Conservation (phyloP, 2,797 vertebrate species). For the Thamnophis elegans region DNA sequence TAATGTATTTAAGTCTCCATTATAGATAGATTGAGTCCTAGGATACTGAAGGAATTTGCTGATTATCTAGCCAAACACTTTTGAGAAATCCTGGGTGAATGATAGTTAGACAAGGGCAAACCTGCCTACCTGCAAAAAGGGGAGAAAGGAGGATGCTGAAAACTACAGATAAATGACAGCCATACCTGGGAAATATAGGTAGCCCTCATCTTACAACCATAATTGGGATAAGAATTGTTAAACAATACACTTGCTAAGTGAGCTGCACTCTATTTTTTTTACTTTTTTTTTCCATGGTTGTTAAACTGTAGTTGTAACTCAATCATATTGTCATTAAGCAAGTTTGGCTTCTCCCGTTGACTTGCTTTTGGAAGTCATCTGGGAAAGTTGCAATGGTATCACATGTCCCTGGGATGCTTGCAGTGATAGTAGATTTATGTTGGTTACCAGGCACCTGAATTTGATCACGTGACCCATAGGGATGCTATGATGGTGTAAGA, state of each 20-base stretch:
- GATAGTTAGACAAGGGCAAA: background rate
- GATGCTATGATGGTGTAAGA: background rate
- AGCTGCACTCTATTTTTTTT: background rate
- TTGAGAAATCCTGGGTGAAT: background rate
- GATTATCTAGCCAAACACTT: background rate
- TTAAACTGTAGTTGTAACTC: background rate
- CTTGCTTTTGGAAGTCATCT: background rate
- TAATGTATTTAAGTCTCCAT: background rate
- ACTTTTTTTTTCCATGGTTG: background rate
- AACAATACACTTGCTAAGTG: background rate
- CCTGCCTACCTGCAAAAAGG: background rate
- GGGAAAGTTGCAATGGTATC: background rate
- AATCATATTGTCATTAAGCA: background rate
- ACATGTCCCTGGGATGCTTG: background rate
- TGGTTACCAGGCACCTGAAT: background rate
- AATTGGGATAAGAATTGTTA: background rate
- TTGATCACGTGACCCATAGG: background rate
- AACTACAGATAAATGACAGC: background rate
- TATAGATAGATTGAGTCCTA: background rate
- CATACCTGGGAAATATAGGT: background rate
- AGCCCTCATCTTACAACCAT: background rate
- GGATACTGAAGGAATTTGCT: background rate
- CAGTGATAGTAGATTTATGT: background rate
- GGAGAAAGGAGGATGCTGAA: background rate
- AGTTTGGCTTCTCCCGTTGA: background rate